Conservation (phyloP, 1,140 invertebrate genomes). For the Drosophila ercepeae region DNA sequence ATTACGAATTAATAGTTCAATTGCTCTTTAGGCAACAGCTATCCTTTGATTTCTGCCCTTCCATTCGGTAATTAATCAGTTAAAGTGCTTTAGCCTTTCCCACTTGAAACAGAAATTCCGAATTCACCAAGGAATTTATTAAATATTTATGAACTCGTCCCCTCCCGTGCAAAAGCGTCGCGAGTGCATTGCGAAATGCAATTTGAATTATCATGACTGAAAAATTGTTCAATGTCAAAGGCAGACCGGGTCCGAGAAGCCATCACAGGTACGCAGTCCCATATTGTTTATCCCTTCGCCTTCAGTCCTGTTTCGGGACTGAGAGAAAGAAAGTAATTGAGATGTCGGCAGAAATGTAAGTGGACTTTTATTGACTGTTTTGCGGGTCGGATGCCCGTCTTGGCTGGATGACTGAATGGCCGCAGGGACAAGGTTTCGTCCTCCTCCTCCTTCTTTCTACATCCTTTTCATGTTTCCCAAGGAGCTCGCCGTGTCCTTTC, state of each 20-base stretch:
- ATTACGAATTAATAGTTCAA: neutral
- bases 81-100: constrained; percentile 16
- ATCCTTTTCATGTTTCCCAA: constrained; percentile 4
- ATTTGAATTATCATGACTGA: constrained; percentile 39
- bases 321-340: constrained; percentile 75
- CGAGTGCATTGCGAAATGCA: constrained; percentile 18
- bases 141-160: constrained; percentile 28
- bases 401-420: constrained; percentile 44
- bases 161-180: too few species aligned
- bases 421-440: constrained; percentile 31
- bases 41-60: neutral
- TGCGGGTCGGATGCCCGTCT: constrained; percentile 21
- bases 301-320: constrained; percentile 7
- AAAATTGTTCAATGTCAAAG: constrained; percentile 20
- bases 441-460: neutral
- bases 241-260: constrained; percentile 9
- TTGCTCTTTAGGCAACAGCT: neutral
- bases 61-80: constrained; percentile 23
- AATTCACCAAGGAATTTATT: constrained; percentile 21
- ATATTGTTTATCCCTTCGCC: neutral
- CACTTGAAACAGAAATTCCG: constrained; percentile 4
- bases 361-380: constrained; percentile 80
- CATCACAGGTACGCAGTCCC: constrained; percentile 7
- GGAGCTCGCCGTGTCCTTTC: constrained; percentile 48
- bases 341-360: constrained; percentile 80